Conservation (phyloP, 2,888 invertebrate species). For the Anorthoa munda region DNA sequence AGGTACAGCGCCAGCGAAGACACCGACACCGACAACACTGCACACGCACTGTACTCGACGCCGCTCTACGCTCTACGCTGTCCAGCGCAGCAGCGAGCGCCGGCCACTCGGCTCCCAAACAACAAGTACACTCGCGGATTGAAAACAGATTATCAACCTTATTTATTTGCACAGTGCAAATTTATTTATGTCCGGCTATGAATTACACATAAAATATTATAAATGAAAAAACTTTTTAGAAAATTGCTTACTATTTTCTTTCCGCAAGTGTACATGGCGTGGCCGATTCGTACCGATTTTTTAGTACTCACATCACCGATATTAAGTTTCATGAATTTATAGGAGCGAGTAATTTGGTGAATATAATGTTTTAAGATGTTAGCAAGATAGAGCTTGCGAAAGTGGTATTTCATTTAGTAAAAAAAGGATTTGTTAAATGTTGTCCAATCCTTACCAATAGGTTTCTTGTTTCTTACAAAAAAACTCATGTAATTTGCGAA, state of each 20-base stretch:
- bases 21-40: slow-evolving; percentile 93
- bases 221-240: neutral
- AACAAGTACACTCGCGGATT: slow-evolving; percentile 13
- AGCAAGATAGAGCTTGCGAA: neutral
- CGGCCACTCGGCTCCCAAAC: neutral
- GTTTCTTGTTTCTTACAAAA: neutral
- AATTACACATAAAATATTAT: neutral
- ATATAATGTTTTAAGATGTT: neutral
- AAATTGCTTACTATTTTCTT: slow-evolving; percentile 4
- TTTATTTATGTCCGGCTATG: neutral
- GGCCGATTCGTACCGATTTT: slow-evolving; percentile 12
- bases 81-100: neutral
- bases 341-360: neutral
- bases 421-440: neutral
- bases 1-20: slow-evolving; percentile 93
- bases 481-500: neutral
- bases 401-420: neutral
- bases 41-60: neutral
- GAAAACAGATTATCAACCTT: neutral
- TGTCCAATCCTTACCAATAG: neutral
- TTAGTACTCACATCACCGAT: slow-evolving; percentile 11
- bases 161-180: neutral
- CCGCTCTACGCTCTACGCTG: slow-evolving; percentile 1
- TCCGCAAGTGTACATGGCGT: slow-evolving; percentile 24
- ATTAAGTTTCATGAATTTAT: neutral